Evolutionary conservation across 2,797 vertebrate genomes (phyloP), one percentile per base, ranked within the genome.

Genomic region (Chrysolophus pictus): DNA sequence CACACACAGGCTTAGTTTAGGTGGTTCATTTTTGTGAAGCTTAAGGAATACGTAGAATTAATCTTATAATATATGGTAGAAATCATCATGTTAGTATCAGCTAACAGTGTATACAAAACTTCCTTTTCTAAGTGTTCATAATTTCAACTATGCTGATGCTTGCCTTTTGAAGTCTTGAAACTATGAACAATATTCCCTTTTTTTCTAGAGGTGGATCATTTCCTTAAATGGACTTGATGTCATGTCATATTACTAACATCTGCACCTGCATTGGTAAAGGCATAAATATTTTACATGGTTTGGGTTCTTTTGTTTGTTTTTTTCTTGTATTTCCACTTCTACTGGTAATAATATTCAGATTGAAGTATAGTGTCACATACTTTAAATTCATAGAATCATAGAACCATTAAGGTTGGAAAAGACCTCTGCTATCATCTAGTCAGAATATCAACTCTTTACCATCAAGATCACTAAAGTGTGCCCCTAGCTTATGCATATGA

Each of bases 401-500:
- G 49, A 51, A 51, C 8, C 49, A 28, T 28, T 51, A 26, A 14
- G 8, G 49, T 15, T 28, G 14, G 49, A 28, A 28, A 51, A 51
- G 49, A 28, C 14, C 8, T 51, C 24, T 51, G 14, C 49, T 28
- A 28, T 51, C 26, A 51, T 23, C 49, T 51, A 9, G 14, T 28
- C 26, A 51, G 15, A 51, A 8, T 51, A 51, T 51, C 49, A 51
- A 51, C 49, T 51, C 14, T 28, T 51, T 26, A 51, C 49, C 26
- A 28, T 4, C 49, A 47, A 22, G 46, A 47, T 22, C 46, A 47
- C 46, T 47, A 6, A 23, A 47, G 21, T 47, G 46, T 47, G 46
- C 46, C 46, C 23, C 49, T 88, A 86, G 96, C 95, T 97, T 91
- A 94, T 85, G 64, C 49, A 71, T 60, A 63, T 59, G 18, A 72